Evolutionary conservation across 2,888 invertebrate genomes (phyloP).

Genomic region (Lasioglossum calceatum): DNA sequence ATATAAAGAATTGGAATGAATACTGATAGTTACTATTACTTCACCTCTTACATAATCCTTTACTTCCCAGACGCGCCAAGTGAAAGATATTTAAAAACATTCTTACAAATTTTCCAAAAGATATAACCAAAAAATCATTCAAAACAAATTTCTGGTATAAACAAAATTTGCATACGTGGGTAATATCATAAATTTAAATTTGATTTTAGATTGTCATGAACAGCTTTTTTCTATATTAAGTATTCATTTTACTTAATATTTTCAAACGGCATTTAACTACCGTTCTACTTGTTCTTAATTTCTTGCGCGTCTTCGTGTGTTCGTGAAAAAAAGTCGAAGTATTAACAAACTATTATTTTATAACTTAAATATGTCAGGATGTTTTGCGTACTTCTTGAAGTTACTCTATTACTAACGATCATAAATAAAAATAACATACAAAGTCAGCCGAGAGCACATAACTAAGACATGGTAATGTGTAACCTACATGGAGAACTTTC

Average conservation of each 20-base stretch:
- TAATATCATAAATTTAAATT: not conserved
- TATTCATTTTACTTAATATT: conserved; percentile 13
- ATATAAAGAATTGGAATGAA: conserved; percentile 78
- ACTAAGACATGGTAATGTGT: conserved; percentile 32
- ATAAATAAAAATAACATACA: conserved; percentile 55
- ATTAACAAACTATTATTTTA: conserved; percentile 15
- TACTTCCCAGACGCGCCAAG: conserved; percentile 52
- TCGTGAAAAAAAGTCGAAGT: conserved; percentile 35
- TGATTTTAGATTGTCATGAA: conserved; percentile 43
- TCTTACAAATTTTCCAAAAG: not conserved
- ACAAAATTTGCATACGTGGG: not conserved
- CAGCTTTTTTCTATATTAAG: conserved; percentile 14
- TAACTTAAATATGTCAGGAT: conserved; percentile 42
- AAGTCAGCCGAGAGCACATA: conserved; percentile 51
- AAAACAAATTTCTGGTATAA: not conserved
- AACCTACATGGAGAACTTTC: conserved; percentile 49
- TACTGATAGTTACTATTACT: conserved; percentile 78
- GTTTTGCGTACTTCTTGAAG: conserved; percentile 22
- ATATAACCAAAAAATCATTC: conserved; percentile 4
- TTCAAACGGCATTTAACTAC: not conserved
- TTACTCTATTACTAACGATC: conserved; percentile 42
- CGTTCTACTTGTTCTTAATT: not conserved
- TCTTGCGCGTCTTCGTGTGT: conserved; percentile 16
- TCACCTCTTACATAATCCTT: conserved; percentile 70
- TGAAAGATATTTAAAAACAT: not conserved